A percentile compares a stretch with the other conserved stretches of the same genome.
phyloP scores from a whole-genome alignment of 53 echinoderm and acorn worm species.

The Holothuria leucospilota region DNA sequence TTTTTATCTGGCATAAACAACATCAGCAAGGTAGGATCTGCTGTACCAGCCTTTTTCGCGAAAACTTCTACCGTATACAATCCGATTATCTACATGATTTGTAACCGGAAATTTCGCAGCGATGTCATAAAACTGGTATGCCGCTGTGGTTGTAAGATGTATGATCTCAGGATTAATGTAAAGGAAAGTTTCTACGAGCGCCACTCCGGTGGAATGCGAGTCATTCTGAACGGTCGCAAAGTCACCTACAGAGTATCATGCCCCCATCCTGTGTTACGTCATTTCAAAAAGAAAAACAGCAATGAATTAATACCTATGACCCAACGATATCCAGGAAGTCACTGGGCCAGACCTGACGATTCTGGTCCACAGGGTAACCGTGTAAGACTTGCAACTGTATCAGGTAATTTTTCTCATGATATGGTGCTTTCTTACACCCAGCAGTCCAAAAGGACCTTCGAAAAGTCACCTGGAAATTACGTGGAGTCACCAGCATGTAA shows the following conservation, averaged over 20 bases:
- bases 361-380: too few species aligned
- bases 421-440: too few species aligned
- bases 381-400: too few species aligned
- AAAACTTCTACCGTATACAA: constrained; percentile 74
- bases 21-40: neutral
- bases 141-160: constrained; percentile 80
- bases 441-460: too few species aligned
- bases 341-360: too few species aligned
- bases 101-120: constrained; percentile 73
- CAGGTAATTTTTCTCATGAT: too few species aligned
- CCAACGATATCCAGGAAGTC: neutral
- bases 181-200: neutral
- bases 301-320: constrained; percentile 5
- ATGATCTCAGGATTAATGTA: constrained; percentile 54
- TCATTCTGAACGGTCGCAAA: constrained; percentile 5
- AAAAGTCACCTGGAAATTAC: too few species aligned
- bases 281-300: neutral
- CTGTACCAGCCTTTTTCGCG: constrained; percentile 60
- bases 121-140: constrained; percentile 53
- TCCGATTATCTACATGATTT: constrained; percentile 72
- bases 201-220: constrained; percentile 3
- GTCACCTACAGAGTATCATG: constrained; percentile 14
- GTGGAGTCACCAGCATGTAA: too few species aligned
- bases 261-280: neutral
- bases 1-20: constrained; percentile 27